Evolutionary conservation across 2,113 vertebrate species (phyloP).

Genomic region (Salvator merianae): DNA sequence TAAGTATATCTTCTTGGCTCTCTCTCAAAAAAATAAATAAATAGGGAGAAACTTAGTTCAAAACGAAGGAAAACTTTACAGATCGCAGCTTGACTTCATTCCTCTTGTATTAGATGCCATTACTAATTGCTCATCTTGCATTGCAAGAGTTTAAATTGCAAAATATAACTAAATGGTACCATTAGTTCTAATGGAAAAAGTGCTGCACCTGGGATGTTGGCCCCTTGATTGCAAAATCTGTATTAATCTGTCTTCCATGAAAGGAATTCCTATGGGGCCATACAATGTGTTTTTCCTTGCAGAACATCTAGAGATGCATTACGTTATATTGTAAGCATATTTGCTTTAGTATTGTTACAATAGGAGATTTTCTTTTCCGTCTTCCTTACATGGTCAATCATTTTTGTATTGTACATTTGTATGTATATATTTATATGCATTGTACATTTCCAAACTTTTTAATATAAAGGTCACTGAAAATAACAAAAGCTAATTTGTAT

Average conservation of each 20-base stretch:
- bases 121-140: too few species aligned
- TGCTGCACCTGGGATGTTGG: background rate
- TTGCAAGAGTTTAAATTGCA: background rate
- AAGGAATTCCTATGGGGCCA: background rate
- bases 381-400: background rate
- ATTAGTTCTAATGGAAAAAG: background rate
- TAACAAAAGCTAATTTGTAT: background rate
- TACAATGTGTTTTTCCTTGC: background rate
- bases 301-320: background rate
- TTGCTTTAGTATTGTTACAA: background rate
- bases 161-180: background rate
- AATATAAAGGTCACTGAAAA: background rate
- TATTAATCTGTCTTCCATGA: background rate
- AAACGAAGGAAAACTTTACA: background rate
- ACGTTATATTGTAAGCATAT: background rate
- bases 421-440: too few species aligned
- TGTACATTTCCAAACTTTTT: background rate
- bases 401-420: background rate
- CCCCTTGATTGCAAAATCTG: background rate
- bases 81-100: too few species aligned
- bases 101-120: too few species aligned
- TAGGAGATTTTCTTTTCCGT: background rate
- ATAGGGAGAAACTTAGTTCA: too few species aligned
- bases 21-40: too few species aligned
- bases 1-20: too few species aligned